phyloP scores from a whole-genome alignment of 2,888 invertebrate species.

The Lasioglossum oenotherae region DNA sequence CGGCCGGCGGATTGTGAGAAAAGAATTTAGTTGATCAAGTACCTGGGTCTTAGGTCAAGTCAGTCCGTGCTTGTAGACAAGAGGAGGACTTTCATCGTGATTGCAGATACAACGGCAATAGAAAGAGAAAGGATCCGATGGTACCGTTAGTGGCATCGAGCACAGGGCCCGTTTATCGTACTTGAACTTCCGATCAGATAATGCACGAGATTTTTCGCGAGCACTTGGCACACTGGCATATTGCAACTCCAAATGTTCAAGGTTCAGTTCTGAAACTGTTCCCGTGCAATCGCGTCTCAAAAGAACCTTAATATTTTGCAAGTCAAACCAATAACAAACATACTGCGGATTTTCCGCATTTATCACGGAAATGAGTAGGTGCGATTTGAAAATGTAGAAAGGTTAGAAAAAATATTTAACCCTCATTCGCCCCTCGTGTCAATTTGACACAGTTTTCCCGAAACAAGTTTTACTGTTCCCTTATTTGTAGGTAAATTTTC shows the following conservation, averaged over 20 bases:
- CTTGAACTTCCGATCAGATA: constrained; percentile 51
- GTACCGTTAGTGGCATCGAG: constrained; percentile 56
- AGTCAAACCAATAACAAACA: not conserved
- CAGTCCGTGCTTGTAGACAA: constrained; percentile 37
- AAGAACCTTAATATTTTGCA: not conserved
- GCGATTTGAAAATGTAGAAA: not conserved
- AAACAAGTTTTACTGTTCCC: too few species aligned
- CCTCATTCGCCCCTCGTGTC: too few species aligned
- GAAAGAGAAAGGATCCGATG: constrained; percentile 58
- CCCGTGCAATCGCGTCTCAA: not conserved
- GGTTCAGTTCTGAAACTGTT: not conserved
- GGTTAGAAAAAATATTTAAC: not conserved
- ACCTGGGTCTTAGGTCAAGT: constrained; percentile 49
- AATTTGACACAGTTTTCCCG: too few species aligned
- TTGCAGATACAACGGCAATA: constrained; percentile 45
- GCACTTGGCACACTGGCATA: constrained; percentile 14
- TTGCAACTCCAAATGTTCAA: not conserved
- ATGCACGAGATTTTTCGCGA: not conserved
- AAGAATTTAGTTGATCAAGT: constrained; percentile 39
- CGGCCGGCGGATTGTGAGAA: not conserved
- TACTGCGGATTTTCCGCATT: not conserved
- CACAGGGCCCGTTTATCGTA: constrained; percentile 44
- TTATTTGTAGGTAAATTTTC: too few species aligned
- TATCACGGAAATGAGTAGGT: not conserved
- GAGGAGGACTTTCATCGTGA: constrained; percentile 59